Evolutionary conservation across 2,888 invertebrate genomes (phyloP).

Genomic region (Metacarcinus magister): DNA sequence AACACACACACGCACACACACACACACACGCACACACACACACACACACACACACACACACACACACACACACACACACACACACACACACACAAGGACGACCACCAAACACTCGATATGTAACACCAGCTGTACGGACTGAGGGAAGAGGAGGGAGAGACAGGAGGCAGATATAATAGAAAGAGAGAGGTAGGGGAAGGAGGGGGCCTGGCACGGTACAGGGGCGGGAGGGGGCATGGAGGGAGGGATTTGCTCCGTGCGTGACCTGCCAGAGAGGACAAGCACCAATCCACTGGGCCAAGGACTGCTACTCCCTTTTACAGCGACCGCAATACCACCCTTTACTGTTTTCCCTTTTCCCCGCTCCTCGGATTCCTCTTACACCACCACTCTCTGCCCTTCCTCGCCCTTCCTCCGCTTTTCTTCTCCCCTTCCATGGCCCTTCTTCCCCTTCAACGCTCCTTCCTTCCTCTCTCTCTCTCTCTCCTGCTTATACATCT

Average conservation of each 20-base stretch:
- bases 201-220: neutral
- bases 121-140: neutral
- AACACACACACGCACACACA: neutral
- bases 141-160: too few species aligned
- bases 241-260: neutral
- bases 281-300: neutral
- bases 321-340: neutral
- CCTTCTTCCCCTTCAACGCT: neutral
- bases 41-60: constrained; percentile 38
- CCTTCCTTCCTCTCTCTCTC: too few species aligned
- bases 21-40: neutral
- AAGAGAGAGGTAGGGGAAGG: neutral
- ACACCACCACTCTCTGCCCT: neutral
- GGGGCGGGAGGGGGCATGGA: neutral
- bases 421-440: neutral
- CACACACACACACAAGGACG: neutral
- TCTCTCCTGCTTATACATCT: neutral
- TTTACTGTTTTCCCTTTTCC: neutral
- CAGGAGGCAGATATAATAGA: neutral
- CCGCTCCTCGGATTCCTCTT: neutral
- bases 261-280: neutral
- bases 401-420: neutral
- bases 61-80: constrained; percentile 39
- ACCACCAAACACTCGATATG: constrained; percentile 33
- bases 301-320: constrained; percentile 30